phyloP scores from a whole-genome alignment of 2,888 invertebrate species.

The Eulithis testata region DNA sequence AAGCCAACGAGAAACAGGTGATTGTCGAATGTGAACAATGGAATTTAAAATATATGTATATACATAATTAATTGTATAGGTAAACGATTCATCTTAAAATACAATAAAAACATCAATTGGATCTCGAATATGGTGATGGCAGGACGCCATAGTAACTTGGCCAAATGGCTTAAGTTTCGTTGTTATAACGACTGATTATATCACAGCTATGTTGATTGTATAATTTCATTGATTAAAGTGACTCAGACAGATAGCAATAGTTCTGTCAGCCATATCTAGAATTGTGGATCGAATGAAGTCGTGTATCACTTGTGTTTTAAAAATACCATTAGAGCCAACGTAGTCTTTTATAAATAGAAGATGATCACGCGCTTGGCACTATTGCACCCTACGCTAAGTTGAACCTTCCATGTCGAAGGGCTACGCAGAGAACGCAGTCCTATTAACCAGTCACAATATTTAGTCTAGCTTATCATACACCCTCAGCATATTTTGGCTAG shows the following conservation, averaged over 20 bases:
- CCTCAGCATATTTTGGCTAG: conserved; percentile 7
- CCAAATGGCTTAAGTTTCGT: conserved; percentile 5
- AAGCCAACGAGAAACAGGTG: conserved; percentile 39
- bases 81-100: neutral
- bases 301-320: conserved; percentile 59
- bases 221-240: conserved; percentile 9
- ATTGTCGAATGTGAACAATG: conserved; percentile 29
- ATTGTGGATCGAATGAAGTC: conserved; percentile 45
- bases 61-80: neutral
- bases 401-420: conserved; percentile 39
- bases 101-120: conserved; percentile 4
- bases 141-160: conserved; percentile 8
- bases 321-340: conserved; percentile 55
- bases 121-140: conserved; percentile 4
- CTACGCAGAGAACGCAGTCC: conserved; percentile 20
- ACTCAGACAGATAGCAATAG: conserved; percentile 27
- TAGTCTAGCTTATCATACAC: conserved; percentile 10
- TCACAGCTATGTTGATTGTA: conserved; percentile 6
- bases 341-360: conserved; percentile 52
- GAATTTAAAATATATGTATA: conserved; percentile 21
- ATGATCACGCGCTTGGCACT: conserved; percentile 59
- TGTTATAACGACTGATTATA: conserved; percentile 7
- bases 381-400: conserved; percentile 38
- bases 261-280: conserved; percentile 20
- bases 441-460: conserved; percentile 15